Conservation (phyloP, 2,797 vertebrate genomes). For the Premnoplex brunnescens region DNA sequence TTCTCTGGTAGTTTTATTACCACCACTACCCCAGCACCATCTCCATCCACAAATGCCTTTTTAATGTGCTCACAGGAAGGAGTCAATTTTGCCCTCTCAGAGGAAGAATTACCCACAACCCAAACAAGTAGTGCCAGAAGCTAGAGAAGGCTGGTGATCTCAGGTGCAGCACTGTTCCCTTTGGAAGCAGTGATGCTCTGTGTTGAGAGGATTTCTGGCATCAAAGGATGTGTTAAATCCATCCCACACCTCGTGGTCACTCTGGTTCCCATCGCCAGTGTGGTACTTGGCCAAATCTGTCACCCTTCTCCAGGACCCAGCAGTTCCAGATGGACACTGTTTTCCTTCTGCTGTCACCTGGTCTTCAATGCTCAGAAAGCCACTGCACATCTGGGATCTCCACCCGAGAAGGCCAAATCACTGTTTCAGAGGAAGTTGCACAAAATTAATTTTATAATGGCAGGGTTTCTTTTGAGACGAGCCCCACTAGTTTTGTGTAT, state of each 20-base stretch:
- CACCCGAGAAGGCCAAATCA: not conserved
- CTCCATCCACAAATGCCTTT: not conserved
- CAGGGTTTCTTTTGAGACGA: not conserved
- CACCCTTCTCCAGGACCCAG: not conserved
- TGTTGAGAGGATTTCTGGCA: not conserved
- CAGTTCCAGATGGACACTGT: accelerated
- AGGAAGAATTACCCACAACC: not conserved
- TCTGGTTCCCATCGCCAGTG: not conserved
- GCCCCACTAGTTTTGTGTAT: accelerated
- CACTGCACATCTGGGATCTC: not conserved
- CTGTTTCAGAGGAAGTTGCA: not conserved
- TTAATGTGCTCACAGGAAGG: not conserved
- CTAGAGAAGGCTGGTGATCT: not conserved
- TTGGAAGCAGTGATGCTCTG: not conserved
- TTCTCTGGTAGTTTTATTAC: not conserved
- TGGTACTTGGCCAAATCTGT: not conserved
- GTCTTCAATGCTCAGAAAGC: not conserved
- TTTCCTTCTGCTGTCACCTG: not conserved
- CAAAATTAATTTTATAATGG: not conserved
- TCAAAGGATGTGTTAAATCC: not conserved
- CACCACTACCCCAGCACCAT: not conserved
- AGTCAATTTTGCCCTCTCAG: not conserved
- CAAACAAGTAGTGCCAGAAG: not conserved
- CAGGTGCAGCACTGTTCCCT: not conserved
- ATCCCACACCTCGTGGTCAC: not conserved